These are phyloP conservation scores for Dioctria rufipes DNA, from an alignment of 2,888 invertebrate genomes.

Conservation along the genomic window DNA sequence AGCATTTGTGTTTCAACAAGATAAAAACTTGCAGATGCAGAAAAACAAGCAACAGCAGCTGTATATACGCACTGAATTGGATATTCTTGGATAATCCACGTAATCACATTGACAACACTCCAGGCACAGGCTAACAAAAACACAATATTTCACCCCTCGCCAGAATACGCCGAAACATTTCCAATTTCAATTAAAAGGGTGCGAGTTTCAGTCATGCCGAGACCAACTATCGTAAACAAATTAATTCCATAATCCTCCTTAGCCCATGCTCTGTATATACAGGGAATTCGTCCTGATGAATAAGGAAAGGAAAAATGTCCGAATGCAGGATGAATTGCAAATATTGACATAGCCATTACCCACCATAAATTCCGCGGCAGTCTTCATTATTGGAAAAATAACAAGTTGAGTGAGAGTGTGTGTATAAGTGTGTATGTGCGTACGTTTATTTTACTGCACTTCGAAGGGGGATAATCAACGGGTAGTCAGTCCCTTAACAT, in stretches of 20 bases:
- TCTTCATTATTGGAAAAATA: constrained; percentile 36
- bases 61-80: constrained; percentile 1
- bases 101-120: constrained; percentile 39
- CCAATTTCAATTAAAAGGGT: constrained; percentile 37
- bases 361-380: constrained; percentile 50
- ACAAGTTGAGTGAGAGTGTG: constrained; percentile 7
- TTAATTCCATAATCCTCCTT: constrained; percentile 52
- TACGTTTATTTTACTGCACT: not conserved
- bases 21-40: constrained; percentile 18
- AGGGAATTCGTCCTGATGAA: constrained; percentile 25
- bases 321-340: constrained; percentile 53
- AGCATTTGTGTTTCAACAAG: not conserved
- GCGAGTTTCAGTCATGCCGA: constrained; percentile 16
- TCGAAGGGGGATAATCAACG: not conserved
- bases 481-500: not conserved
- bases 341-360: constrained; percentile 53
- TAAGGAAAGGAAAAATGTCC: constrained; percentile 39
- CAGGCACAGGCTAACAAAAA: constrained; percentile 14
- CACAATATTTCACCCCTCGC: constrained; percentile 3
- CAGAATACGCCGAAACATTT: not conserved
- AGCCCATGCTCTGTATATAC: not conserved
- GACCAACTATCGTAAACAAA: constrained; percentile 53
- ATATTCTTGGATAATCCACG: constrained; percentile 38
- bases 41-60: constrained; percentile 14
- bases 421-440: not conserved